These are phyloP conservation scores for Catonia carolina DNA, from an alignment of 2,888 invertebrate genomes.

Conservation along the genomic window DNA sequence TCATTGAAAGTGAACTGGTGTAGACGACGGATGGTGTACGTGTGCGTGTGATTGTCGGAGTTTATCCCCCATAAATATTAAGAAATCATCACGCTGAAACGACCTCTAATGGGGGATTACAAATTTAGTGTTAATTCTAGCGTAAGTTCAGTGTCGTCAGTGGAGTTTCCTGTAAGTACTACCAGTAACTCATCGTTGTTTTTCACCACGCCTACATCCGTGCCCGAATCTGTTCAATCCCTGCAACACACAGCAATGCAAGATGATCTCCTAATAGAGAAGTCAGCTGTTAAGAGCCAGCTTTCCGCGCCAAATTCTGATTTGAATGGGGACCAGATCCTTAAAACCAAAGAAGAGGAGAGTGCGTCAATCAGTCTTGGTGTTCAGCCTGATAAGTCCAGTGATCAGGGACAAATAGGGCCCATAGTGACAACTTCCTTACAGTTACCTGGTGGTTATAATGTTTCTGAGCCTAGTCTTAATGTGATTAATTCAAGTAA, in stretches of 20 bases:
- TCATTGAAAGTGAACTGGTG: conserved; percentile 26
- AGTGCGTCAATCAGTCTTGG: conserved; percentile 35
- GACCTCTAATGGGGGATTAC: conserved; percentile 38
- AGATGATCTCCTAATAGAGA: conserved; percentile 38
- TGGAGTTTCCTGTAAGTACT: conserved; percentile 36
- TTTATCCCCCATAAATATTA: conserved; percentile 23
- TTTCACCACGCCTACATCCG: conserved; percentile 37
- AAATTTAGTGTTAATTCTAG: conserved; percentile 38
- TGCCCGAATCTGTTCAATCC: conserved; percentile 37
- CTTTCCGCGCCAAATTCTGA: conserved; percentile 34
- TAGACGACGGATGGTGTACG: conserved; percentile 28
- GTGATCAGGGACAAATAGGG: conserved; percentile 34
- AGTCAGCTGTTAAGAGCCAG: conserved; percentile 34
- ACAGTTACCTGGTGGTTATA: conserved; percentile 37
- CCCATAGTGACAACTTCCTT: conserved; percentile 35
- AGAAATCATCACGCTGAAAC: conserved; percentile 19
- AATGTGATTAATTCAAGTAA: conserved; percentile 39
- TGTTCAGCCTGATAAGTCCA: conserved; percentile 33
- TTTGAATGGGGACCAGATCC: conserved; percentile 34
- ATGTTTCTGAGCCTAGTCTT: conserved; percentile 38
- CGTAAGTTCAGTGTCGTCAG: conserved; percentile 37
- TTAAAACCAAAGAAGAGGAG: conserved; percentile 37
- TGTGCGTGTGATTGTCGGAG: conserved; percentile 26
- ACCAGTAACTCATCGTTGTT: conserved; percentile 34
- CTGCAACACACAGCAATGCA: conserved; percentile 37